Evolutionary conservation across 2,888 invertebrate species (phyloP).

Genomic region (Didymodactylos carnosus): DNA sequence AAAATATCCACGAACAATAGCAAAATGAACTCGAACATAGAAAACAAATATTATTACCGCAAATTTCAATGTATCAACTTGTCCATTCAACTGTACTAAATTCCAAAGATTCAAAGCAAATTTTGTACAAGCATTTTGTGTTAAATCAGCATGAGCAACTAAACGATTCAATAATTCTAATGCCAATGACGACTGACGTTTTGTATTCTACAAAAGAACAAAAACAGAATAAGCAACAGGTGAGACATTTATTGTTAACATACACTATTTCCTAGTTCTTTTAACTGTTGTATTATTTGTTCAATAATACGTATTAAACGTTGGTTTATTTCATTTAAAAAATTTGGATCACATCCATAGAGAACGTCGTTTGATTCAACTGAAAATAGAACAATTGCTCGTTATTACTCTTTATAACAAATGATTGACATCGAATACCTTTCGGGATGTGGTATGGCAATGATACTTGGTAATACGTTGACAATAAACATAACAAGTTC

Average conservation of each 20-base stretch:
- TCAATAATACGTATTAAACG: conserved; percentile 43
- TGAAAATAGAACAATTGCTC: conserved; percentile 29
- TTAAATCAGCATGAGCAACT: conserved; percentile 31
- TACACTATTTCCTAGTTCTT: conserved; percentile 46
- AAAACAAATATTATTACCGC: background rate
- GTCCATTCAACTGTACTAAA: conserved; percentile 48
- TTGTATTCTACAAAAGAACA: conserved; percentile 21
- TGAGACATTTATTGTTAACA: conserved; percentile 2
- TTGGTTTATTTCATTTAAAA: conserved; percentile 52
- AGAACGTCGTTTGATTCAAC: conserved; percentile 78
- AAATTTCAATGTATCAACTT: conserved; percentile 35
- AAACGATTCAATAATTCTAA: conserved; percentile 42
- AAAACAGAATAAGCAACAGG: background rate
- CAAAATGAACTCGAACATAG: background rate
- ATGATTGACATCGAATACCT: conserved; percentile 43
- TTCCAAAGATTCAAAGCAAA: conserved; percentile 63
- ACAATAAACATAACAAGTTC: background rate
- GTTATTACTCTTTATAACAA: background rate
- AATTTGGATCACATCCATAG: conserved; percentile 71
- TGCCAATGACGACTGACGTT: conserved; percentile 44
- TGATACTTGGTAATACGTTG: background rate
- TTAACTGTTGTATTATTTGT: conserved; percentile 51
- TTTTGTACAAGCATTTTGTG: conserved; percentile 39
- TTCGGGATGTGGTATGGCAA: conserved; percentile 60
- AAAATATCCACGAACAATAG: background rate